Conservation (phyloP, 2,888 invertebrate species). For the Amblyjoppa proteus region DNA sequence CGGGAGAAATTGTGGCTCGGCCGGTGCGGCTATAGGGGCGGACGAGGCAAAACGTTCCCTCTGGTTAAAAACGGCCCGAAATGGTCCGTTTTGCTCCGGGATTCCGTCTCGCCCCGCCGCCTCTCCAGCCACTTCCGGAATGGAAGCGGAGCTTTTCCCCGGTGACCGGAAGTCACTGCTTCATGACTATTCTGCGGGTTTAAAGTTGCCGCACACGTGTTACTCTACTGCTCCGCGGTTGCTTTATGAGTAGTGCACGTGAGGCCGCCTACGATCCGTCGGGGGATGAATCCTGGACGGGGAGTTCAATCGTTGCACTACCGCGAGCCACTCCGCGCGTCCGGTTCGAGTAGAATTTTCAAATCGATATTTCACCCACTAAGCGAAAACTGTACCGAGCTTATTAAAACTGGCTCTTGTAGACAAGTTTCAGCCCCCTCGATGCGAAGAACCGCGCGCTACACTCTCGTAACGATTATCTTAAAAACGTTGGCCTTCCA, state of each 20-base stretch:
- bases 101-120: too few species aligned
- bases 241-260: slow-evolving; percentile 22
- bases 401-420: neutral
- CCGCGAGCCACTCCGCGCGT: neutral
- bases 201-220: slow-evolving; percentile 22
- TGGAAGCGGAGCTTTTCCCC: neutral
- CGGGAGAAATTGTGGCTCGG: neutral
- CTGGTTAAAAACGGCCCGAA: too few species aligned
- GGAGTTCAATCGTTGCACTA: neutral
- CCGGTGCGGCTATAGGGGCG: neutral
- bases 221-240: slow-evolving; percentile 4
- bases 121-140: neutral
- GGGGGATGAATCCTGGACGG: slow-evolving; percentile 1
- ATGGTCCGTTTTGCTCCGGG: too few species aligned
- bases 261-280: neutral
- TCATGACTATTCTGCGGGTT: slow-evolving; percentile 2
- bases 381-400: neutral
- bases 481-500: too few species aligned
- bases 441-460: too few species aligned
- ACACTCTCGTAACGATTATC: too few species aligned
- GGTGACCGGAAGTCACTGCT: neutral
- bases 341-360: neutral
- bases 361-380: neutral
- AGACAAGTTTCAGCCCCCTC: too few species aligned
- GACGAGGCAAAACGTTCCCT: too few species aligned